Percentiles rank a stretch among this genome's conserved stretches.
phyloP scores from a whole-genome alignment of 2,888 invertebrate species.

The Darwinula stevensoni region DNA sequence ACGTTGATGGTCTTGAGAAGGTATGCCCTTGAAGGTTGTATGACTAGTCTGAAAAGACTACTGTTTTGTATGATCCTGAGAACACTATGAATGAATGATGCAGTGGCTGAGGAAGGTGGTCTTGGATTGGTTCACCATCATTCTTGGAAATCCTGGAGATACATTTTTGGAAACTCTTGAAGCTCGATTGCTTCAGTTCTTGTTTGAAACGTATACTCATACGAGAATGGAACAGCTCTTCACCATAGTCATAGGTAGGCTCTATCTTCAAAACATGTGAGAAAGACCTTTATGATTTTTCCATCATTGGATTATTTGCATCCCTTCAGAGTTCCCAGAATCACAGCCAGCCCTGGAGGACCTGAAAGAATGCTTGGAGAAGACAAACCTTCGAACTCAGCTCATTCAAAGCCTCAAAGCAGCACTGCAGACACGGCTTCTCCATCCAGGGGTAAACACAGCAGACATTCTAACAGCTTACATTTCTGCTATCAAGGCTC shows the following conservation, averaged over 20 bases:
- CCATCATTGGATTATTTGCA: background rate
- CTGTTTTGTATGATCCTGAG: background rate
- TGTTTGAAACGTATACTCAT: conserved; percentile 65
- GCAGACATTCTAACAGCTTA: conserved; percentile 86
- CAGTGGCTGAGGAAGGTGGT: no score
- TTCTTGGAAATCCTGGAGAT: no score
- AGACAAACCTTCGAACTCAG: conserved; percentile 46
- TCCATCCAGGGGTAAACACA: conserved; percentile 86
- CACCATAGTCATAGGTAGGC: conserved; percentile 57
- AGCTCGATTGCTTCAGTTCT: conserved; percentile 45
- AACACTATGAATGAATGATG: no score
- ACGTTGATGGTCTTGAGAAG: conserved; percentile 38
- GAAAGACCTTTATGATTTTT: background rate
- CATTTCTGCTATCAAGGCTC: conserved; percentile 71
- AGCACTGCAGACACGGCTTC: conserved; percentile 50
- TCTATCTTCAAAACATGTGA: no score
- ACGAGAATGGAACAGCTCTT: conserved; percentile 71
- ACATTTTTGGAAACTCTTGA: no score
- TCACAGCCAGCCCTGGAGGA: conserved; percentile 77
- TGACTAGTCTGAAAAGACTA: background rate
- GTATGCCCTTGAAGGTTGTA: conserved; percentile 17
- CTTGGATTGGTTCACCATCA: no score
- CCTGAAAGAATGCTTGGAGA: conserved; percentile 49
- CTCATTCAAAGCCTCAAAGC: conserved; percentile 47
- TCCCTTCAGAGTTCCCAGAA: conserved; percentile 51